Conservation (phyloP, 2,888 invertebrate genomes). For the Amphipyra berbera region DNA sequence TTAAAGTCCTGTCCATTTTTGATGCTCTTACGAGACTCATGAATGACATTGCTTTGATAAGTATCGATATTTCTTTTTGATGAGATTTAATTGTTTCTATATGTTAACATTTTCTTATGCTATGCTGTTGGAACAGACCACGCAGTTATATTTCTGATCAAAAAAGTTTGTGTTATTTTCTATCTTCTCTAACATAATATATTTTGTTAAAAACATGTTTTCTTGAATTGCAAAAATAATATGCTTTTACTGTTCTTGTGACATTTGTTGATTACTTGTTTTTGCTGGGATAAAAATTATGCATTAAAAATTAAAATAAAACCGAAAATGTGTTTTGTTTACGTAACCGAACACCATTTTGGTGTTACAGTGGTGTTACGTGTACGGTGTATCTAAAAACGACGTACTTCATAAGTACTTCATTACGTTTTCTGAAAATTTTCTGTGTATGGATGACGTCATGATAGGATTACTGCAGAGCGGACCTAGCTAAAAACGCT, state of each 20-base stretch:
- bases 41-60: conserved; percentile 17
- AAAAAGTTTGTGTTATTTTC: conserved; percentile 13
- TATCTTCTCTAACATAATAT: conserved; percentile 21
- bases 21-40: neutral
- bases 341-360: neutral
- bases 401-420: neutral
- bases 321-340: conserved; percentile 17
- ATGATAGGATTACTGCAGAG: conserved; percentile 27
- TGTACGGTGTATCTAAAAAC: too few relatives aligned
- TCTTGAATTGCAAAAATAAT: conserved; percentile 35
- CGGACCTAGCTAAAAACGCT: conserved; percentile 8
- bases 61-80: conserved; percentile 30
- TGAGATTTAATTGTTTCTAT: conserved; percentile 27
- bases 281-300: conserved; percentile 79
- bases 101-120: conserved; percentile 11
- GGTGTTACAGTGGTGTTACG: too few relatives aligned
- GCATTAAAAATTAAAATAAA: conserved; percentile 76
- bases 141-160: conserved; percentile 21
- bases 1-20: conserved; percentile 9
- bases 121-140: conserved; percentile 28
- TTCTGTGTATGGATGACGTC: conserved; percentile 29
- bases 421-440: conserved; percentile 11
- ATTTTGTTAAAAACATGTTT: conserved; percentile 24
- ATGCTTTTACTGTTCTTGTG: conserved; percentile 68
- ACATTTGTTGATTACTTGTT: conserved; percentile 75